Evolutionary conservation across 2,888 invertebrate genomes (phyloP).

Genomic region (Philereme vetulata): DNA sequence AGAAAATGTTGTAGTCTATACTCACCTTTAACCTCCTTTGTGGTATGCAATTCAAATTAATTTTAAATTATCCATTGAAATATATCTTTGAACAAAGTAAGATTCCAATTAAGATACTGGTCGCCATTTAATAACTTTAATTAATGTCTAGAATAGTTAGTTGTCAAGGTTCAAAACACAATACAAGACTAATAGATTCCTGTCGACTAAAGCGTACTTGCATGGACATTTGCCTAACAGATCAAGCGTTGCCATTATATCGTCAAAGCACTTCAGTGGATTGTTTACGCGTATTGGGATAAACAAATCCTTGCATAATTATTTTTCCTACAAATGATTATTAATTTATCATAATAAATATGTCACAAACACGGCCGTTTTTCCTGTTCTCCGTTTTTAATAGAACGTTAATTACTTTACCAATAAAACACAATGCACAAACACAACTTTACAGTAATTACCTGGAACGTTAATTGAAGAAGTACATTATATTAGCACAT

Average conservation of each 20-base stretch:
- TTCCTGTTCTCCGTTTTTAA: conserved; percentile 14
- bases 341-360: conserved; percentile 9
- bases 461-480: neutral
- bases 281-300: neutral
- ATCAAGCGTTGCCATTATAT: no score
- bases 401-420: conserved; percentile 9
- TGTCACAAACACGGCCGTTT: conserved; percentile 6
- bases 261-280: neutral
- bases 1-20: no score
- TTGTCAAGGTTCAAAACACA: conserved; percentile 5
- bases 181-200: neutral
- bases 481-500: neutral
- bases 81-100: neutral
- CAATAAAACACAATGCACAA: conserved; percentile 7
- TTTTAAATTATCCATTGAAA: no score
- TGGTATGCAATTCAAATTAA: no score
- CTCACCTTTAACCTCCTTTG: no score
- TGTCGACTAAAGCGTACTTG: neutral
- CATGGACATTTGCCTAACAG: no score
- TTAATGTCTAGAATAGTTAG: neutral
- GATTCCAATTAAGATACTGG: conserved; percentile 10
- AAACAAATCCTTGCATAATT: neutral
- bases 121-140: conserved; percentile 3
- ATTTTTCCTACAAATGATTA: neutral
- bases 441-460: neutral